Base-by-base conservation (phyloP, 1,140 invertebrate species). In the Conus betulinus region DNA sequence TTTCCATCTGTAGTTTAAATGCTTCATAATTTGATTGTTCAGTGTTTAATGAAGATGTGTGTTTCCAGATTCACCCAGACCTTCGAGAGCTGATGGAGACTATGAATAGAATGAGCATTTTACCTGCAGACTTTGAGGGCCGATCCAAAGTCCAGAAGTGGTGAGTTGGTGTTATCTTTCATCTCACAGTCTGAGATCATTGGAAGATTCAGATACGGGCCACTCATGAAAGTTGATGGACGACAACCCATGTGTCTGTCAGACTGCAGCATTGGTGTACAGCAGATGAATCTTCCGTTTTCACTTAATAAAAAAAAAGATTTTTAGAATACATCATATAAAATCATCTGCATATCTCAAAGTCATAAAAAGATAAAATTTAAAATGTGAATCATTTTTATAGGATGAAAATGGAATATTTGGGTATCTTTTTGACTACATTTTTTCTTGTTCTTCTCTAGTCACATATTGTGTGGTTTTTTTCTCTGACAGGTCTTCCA, bases 31-130 rank as follows among this genome's bases (percentile, higher is more conserved):
- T 63, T 63, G 17, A 63, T 63, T 20, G 11, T 63, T 63, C 60
- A 63, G 11, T 78, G 0, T n/a, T 20, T 39, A 79, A 79, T 13
- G 11, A 79, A 79, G 7, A 25, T 51, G 78, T 79, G 51, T n/a
- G 10, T 55, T 55, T 78, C 39, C 90, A 99, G 96, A 96, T 99
- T 71, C 98, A 99, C 95, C 98, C 99, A 5, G 99, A 99, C 95
- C 95, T 99, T 39, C 96, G 98, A 85, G 99, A 99, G 95, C 96
- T 99, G 23, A 96, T 97, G 86, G 98, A 99, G 93, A 99, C 98
- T 13, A 99, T 99, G 98, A 98, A 97, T 94, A 96, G 98, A 76
- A 96, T 97, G 84, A 97, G 95, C 87, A 94, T 96, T 76, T 90
- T 97, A 8, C 95, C 96, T 25, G 97, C 97, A 53, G 97, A 99